Evolutionary conservation across 2,797 vertebrate genomes (phyloP).

Genomic region (Ctenosaura bakeri): DNA sequence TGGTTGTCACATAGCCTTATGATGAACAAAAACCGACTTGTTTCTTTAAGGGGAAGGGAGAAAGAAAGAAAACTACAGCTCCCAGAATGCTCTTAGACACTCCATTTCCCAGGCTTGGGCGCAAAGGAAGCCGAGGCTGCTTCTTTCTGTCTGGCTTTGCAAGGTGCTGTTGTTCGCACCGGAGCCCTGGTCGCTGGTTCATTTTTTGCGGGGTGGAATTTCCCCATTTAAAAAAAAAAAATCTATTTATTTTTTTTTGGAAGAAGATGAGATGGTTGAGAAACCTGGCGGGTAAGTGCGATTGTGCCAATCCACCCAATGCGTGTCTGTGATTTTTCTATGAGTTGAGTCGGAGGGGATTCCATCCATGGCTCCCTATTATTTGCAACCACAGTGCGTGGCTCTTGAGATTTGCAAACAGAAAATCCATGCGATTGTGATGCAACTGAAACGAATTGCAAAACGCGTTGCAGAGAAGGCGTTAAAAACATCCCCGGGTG

Average conservation of each 20-base stretch:
- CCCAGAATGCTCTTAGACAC: slow-evolving; percentile 2
- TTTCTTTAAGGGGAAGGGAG: not conserved
- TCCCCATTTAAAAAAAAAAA: too few species aligned
- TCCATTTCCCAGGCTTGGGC: not conserved
- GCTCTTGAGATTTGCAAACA: too few species aligned
- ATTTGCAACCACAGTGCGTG: not conserved
- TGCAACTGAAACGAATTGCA: not conserved
- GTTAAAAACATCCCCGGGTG: too few species aligned
- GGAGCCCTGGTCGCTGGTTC: not conserved
- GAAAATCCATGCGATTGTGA: not conserved
- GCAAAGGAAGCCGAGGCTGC: slow-evolving; percentile 12
- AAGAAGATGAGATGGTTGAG: not conserved
- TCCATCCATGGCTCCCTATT: not conserved
- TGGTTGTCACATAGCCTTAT: too few species aligned
- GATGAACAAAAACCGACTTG: too few species aligned
- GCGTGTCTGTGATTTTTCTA: not conserved
- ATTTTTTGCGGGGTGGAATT: not conserved
- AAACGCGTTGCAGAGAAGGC: too few species aligned
- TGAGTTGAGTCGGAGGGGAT: not conserved
- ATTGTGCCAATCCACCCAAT: not conserved
- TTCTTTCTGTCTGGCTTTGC: not conserved
- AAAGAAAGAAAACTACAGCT: not conserved
- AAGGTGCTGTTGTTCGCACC: too few species aligned
- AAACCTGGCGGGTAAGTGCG: slow-evolving; percentile 2
- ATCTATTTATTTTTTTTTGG: not conserved